Evolutionary conservation across 1,140 invertebrate species (phyloP).

Genomic region (Cardiocondyla obscurior): DNA sequence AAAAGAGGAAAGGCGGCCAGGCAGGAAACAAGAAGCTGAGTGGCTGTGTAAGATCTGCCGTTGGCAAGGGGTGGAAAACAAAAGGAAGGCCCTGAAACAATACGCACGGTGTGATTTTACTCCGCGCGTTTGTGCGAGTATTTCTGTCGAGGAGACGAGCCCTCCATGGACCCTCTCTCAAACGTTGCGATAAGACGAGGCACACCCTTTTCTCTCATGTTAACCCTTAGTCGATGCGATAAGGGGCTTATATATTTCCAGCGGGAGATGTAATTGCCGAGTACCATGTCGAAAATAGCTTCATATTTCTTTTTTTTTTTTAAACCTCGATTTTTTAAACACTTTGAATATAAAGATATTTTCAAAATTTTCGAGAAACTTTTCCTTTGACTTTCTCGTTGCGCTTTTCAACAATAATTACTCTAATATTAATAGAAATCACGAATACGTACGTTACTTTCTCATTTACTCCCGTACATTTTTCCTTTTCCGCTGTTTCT

Average conservation of each 20-base stretch:
- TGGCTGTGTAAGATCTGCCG: constrained; percentile 33
- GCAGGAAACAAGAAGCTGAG: constrained; percentile 49
- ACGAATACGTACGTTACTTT: not conserved
- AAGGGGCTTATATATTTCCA: not conserved
- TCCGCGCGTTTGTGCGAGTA: not conserved
- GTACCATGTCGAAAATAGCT: not conserved
- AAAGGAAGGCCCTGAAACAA: constrained; percentile 30
- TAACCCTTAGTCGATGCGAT: not conserved
- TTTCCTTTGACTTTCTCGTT: not conserved
- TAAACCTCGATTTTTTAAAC: not conserved
- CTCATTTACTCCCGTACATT: constrained; percentile 3
- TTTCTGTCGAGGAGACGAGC: not conserved
- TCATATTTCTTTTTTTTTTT: not conserved
- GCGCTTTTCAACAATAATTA: not conserved
- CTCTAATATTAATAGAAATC: not conserved
- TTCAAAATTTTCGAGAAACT: too few species aligned
- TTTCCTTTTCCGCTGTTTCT: constrained; percentile 13
- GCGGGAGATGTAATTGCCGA: not conserved
- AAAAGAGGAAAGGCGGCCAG: constrained; percentile 8
- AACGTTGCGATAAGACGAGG: not conserved
- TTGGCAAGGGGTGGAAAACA: constrained; percentile 22
- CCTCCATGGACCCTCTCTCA: not conserved
- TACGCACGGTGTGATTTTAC: constrained; percentile 46
- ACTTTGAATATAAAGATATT: not conserved
- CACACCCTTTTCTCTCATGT: not conserved